Base-by-base conservation (phyloP, 2,113 vertebrate species). In the Phrynocephalus versicolor region DNA sequence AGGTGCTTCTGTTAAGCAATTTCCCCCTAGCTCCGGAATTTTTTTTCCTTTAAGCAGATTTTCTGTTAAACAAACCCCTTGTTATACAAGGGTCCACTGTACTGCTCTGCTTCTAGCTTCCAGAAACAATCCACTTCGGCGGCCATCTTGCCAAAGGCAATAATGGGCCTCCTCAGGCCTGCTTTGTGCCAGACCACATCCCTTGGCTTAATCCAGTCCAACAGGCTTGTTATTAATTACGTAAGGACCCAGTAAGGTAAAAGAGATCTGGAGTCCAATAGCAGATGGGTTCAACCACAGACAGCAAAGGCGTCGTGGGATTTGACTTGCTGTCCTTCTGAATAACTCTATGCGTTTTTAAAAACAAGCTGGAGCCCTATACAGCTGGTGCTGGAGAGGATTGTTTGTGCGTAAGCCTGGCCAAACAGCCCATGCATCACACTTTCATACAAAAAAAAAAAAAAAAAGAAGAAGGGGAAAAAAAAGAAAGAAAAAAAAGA, bases 381-480 rank as follows among this genome's bases (percentile, higher is more conserved):
- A 76, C 88, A 72, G n/a, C 41, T 87, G 82, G 71, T 69, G 12
- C 64, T 84, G 79, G 81, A 89, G 10, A 76, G 67, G 85, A 84
- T 35, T 33, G 39, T 81, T 51, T n/a, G 37, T 76, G 25, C 78
- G 79, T 81, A 80, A 33, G 57, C 86, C 83, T 79, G 90, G 81
- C 89, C 62, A 39, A 86, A 74, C 21, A 58, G 35, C 67, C 84
- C 8, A 2, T 85, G 84, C 94, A 85, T 91, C 89, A 87, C n/a
- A 25, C 60, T 18, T 84, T 91, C 81, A 89, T 88, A 89, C 2
- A 83, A 51, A 83, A 73, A 85, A n/a, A n/a, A n/a, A n/a, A n/a
- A n/a, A n/a, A n/a, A n/a, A n/a, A n/a, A n/a, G n/a, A n/a, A n/a
- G n/a, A n/a, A n/a, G n/a, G n/a, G n/a, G n/a, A n/a, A n/a, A n/a